Evolutionary conservation across 2,113 vertebrate species (phyloP).

Genomic region (Hassar affinis): DNA sequence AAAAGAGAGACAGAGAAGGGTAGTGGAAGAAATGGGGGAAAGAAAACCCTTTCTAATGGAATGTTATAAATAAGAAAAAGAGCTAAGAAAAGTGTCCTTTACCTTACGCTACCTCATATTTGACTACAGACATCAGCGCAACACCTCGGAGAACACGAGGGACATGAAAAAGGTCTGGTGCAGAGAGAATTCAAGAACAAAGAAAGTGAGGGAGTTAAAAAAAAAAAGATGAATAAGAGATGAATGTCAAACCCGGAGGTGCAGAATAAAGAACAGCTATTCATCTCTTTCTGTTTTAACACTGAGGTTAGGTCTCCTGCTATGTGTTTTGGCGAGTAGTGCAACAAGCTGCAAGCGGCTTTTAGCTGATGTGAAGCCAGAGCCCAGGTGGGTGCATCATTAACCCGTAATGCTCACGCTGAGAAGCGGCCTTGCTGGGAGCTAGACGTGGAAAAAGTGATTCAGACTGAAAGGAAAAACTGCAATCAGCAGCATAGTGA

Average conservation of each 20-base stretch:
- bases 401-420: background rate
- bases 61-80: background rate
- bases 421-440: background rate
- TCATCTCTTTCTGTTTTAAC: slow-evolving; percentile 13
- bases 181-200: background rate
- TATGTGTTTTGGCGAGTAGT: slow-evolving; percentile 14
- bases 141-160: background rate
- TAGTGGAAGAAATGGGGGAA: background rate
- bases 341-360: background rate
- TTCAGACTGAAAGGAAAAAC: background rate
- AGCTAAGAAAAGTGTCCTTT: background rate
- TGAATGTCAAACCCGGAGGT: slow-evolving; percentile 4
- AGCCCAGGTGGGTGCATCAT: slow-evolving; percentile 2
- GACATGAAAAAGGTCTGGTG: background rate
- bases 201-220: background rate
- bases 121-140: background rate
- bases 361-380: slow-evolving; percentile 23
- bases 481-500: background rate
- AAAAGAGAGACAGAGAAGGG: slow-evolving; percentile 5
- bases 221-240: background rate
- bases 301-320: slow-evolving; percentile 12
- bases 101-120: background rate
- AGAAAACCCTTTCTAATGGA: background rate
- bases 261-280: background rate
- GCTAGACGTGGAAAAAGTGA: background rate